These are phyloP conservation scores for Dascyllus trimaculatus DNA, from an alignment of 2,113 vertebrate species.

Conservation along the genomic window DNA sequence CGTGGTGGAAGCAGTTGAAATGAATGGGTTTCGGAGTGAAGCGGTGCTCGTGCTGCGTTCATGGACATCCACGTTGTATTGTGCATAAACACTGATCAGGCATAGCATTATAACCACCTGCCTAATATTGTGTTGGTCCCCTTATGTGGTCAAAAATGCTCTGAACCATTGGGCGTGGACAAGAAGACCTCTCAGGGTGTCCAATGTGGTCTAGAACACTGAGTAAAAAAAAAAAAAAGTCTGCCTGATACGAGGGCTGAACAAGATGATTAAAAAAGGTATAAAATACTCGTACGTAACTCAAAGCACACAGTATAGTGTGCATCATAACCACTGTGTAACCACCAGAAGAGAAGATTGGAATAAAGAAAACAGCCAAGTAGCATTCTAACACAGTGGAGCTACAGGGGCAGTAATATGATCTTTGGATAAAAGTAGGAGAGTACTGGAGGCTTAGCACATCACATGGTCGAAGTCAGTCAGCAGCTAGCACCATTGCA, in stretches of 20 bases:
- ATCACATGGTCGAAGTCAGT: constrained; percentile 73
- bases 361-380: constrained; percentile 64
- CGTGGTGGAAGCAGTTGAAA: too few species aligned
- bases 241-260: constrained; percentile 38
- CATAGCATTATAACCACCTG: too few species aligned
- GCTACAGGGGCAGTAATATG: constrained; percentile 62
- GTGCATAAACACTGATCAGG: too few species aligned
- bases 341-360: constrained; percentile 70
- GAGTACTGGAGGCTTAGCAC: constrained; percentile 68
- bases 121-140: too few species aligned
- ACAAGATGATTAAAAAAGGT: constrained; percentile 67
- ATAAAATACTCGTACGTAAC: constrained; percentile 78
- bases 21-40: too few species aligned
- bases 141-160: too few species aligned
- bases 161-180: too few species aligned
- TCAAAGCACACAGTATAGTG: constrained; percentile 75
- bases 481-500: constrained; percentile 76
- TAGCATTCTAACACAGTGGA: constrained; percentile 60
- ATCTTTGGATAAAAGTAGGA: constrained; percentile 67
- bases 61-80: too few species aligned
- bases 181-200: too few species aligned
- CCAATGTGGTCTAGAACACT: too few species aligned
- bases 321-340: constrained; percentile 71
- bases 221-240: constrained; percentile 17
- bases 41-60: too few species aligned